These are phyloP conservation scores for Polypterus bichir DNA, from an alignment of 2,113 vertebrate species.

Conservation along the genomic window DNA sequence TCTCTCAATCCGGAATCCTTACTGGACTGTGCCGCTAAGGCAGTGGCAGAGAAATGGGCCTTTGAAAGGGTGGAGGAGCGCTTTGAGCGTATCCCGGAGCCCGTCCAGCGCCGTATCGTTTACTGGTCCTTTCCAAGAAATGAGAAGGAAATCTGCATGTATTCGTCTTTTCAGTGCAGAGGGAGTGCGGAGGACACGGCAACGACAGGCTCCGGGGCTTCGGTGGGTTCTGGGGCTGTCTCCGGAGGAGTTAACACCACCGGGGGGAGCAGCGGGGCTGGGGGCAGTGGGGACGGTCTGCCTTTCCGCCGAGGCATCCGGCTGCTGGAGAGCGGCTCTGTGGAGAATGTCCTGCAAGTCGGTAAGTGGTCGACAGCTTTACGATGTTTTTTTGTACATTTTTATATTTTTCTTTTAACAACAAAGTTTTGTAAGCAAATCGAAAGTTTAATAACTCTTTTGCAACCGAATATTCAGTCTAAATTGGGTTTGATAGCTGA, in stretches of 20 bases:
- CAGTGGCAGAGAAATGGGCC: constrained; percentile 90
- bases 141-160: constrained; percentile 93
- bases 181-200: constrained; percentile 54
- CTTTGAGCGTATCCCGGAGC: constrained; percentile 90
- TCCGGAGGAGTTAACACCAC: constrained; percentile 40
- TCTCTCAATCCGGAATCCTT: constrained; percentile 74
- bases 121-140: constrained; percentile 92
- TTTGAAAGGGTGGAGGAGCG: constrained; percentile 90
- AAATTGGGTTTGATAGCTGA: no score
- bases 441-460: no score
- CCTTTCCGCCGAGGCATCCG: constrained; percentile 87
- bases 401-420: no score
- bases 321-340: constrained; percentile 84
- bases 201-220: constrained; percentile 32
- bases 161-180: constrained; percentile 86
- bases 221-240: constrained; percentile 37
- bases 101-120: constrained; percentile 87
- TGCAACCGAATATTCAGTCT: no score
- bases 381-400: no score
- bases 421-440: no score
- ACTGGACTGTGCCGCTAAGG: constrained; percentile 86
- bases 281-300: constrained; percentile 61
- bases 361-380: constrained; percentile 58
- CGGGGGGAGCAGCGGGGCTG: constrained; percentile 34
- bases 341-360: constrained; percentile 96